Conservation (phyloP, 2,797 vertebrate species). For the Vireo griseus region DNA sequence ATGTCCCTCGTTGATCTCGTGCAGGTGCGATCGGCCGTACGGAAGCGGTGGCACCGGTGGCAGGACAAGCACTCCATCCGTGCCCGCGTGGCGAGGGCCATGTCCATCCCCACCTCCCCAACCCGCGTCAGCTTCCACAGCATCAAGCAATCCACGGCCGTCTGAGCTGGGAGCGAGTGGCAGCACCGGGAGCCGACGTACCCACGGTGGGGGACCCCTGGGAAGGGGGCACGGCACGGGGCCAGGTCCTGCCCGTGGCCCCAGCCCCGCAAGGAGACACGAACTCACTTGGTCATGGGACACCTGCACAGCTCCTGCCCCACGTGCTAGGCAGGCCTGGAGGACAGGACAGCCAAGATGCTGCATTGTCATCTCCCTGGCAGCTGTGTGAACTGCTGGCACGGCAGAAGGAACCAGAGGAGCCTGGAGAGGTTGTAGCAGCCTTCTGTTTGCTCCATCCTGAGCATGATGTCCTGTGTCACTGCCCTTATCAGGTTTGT, state of each 20-base stretch:
- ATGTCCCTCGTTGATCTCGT: accelerated
- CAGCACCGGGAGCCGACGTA: accelerated
- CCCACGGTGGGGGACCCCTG: accelerated
- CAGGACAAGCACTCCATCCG: slow-evolving; percentile 92
- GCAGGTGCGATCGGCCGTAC: slow-evolving; percentile 87
- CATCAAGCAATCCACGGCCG: slow-evolving; percentile 88
- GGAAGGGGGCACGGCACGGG: accelerated
- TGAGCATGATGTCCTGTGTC: not conserved
- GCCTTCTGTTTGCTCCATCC: not conserved
- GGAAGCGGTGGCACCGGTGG: slow-evolving; percentile 92
- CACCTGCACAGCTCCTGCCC: not conserved
- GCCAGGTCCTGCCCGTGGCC: not conserved
- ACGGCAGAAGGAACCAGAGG: not conserved
- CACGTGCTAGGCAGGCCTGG: not conserved
- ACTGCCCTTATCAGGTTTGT: not conserved
- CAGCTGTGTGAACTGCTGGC: not conserved
- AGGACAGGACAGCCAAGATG: not conserved
- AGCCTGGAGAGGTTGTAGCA: not conserved
- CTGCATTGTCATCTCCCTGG: not conserved
- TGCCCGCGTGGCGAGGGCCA: slow-evolving; percentile 82
- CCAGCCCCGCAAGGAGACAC: accelerated
- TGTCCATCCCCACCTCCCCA: slow-evolving; percentile 91
- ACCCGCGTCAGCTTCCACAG: slow-evolving; percentile 92
- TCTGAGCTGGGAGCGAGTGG: slow-evolving; percentile 66
- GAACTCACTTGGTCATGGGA: not conserved